phyloP scores from a whole-genome alignment of 2,113 vertebrate species.

The Hymenochirus boettgeri region DNA sequence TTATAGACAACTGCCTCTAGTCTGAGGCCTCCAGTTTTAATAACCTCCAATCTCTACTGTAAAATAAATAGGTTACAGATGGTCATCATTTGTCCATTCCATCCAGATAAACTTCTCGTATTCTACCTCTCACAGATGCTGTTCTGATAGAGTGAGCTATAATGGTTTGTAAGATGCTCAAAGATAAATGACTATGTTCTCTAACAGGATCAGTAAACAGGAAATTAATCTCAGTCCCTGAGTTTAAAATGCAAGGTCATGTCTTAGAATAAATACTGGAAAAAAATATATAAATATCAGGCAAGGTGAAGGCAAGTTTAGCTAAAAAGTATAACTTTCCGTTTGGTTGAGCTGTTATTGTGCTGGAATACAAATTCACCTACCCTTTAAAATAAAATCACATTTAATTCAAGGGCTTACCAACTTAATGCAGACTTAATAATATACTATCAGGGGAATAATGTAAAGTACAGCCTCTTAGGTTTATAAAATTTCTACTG shows the following conservation, averaged over 20 bases:
- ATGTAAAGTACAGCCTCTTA: too few species aligned
- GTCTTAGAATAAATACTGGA: not conserved
- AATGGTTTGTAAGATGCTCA: slow-evolving; percentile 21
- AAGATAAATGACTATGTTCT: slow-evolving; percentile 30
- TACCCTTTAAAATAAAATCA: too few species aligned
- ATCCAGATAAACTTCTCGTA: slow-evolving; percentile 18
- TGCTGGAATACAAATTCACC: too few species aligned
- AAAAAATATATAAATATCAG: slow-evolving; percentile 3
- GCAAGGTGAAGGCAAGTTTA: not conserved
- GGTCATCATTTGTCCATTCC: slow-evolving; percentile 19
- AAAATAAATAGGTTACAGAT: slow-evolving; percentile 29
- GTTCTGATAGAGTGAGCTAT: slow-evolving; percentile 16
- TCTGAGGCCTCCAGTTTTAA: slow-evolving; percentile 11
- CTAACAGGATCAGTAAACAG: slow-evolving; percentile 31
- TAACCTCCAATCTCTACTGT: slow-evolving; percentile 19
- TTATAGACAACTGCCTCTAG: slow-evolving; percentile 21
- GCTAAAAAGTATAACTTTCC: not conserved
- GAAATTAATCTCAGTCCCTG: slow-evolving; percentile 19
- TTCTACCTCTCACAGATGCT: not conserved
- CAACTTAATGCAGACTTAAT: too few species aligned
- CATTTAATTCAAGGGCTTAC: too few species aligned
- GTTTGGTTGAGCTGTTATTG: too few species aligned
- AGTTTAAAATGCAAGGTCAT: slow-evolving; percentile 36
- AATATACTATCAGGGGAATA: too few species aligned
- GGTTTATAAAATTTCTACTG: too few species aligned